These are phyloP conservation scores for Menidia beryllina DNA, from an alignment of 2,113 vertebrate species.

Conservation along the genomic window DNA sequence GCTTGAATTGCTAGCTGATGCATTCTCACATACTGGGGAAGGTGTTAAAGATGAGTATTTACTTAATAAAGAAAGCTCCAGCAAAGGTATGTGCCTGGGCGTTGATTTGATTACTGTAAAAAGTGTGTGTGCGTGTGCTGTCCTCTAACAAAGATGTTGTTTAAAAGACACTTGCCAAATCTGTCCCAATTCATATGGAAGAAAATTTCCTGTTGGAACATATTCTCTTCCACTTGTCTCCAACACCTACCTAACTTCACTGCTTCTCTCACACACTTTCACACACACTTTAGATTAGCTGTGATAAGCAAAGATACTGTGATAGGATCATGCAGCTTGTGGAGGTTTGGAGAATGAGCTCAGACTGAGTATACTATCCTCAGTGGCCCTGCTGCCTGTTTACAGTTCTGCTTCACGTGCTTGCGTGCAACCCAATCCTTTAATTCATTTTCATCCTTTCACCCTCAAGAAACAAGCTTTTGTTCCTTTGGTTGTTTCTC, in stretches of 20 bases:
- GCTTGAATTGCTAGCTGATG: constrained; percentile 65
- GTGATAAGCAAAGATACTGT: constrained; percentile 4
- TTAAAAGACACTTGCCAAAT: constrained; percentile 51
- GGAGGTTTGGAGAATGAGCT: not conserved
- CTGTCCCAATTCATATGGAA: constrained; percentile 18
- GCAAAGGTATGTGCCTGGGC: constrained; percentile 29
- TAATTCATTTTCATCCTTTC: not conserved
- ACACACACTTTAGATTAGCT: constrained; percentile 35
- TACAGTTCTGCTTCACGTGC: constrained; percentile 9
- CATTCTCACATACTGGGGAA: constrained; percentile 50
- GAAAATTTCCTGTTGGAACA: constrained; percentile 28
- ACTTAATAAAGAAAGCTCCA: constrained; percentile 66
- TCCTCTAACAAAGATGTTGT: constrained; percentile 23
- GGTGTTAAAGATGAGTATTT: constrained; percentile 78
- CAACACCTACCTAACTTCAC: constrained; percentile 22
- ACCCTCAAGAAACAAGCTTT: constrained; percentile 26
- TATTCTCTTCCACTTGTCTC: constrained; percentile 39
- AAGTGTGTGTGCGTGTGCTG: constrained; percentile 6
- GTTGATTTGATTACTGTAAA: not conserved
- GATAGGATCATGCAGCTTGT: constrained; percentile 18
- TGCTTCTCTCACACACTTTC: constrained; percentile 3
- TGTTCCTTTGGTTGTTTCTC: constrained; percentile 14
- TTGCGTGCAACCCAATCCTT: not conserved
- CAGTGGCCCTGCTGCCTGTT: constrained; percentile 4
- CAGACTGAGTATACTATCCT: constrained; percentile 11